These are phyloP conservation scores for Drosophila ironensis DNA, from an alignment of 1,140 invertebrate genomes.

Conservation along the genomic window DNA sequence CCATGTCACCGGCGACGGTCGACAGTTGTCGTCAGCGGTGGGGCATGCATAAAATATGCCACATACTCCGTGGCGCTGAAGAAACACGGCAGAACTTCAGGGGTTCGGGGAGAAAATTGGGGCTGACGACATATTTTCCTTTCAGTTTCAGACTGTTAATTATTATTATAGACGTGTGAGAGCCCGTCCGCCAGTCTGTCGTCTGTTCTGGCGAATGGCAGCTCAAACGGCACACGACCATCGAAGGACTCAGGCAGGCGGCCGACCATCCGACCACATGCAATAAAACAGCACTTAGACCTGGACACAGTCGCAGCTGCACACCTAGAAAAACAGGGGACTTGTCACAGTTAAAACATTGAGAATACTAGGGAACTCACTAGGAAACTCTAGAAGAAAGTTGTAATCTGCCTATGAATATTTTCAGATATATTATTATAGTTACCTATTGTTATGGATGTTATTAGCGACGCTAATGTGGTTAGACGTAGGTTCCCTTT, in stretches of 20 bases:
- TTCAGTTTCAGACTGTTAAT: constrained; percentile 75
- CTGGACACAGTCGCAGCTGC: constrained; percentile 19
- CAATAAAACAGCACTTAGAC: constrained; percentile 80
- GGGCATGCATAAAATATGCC: constrained; percentile 76
- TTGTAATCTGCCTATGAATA: too few species aligned
- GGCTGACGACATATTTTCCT: constrained; percentile 55
- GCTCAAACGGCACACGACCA: constrained; percentile 34
- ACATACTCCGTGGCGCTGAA: constrained; percentile 49
- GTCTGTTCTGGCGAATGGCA: constrained; percentile 29
- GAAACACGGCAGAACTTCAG: too few species aligned
- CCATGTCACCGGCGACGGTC: constrained; percentile 45
- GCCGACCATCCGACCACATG: constrained; percentile 56
- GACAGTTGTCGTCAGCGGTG: constrained; percentile 42
- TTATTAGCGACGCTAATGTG: too few species aligned
- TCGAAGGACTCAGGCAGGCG: constrained; percentile 1
- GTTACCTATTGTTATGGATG: too few species aligned
- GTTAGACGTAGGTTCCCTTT: too few species aligned
- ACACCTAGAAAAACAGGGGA: constrained; percentile 17
- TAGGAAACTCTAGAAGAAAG: too few species aligned
- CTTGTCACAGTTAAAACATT: too few species aligned
- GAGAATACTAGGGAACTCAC: too few species aligned
- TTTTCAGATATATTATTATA: too few species aligned
- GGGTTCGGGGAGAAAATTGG: constrained; percentile 6
- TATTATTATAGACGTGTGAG: constrained; percentile 80
- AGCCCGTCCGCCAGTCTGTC: constrained; percentile 37